A percentile compares a stretch with the other conserved stretches of the same genome.
Evolutionary conservation across 2,888 invertebrate species (phyloP).

Genomic region (Tetranychus piercei): DNA sequence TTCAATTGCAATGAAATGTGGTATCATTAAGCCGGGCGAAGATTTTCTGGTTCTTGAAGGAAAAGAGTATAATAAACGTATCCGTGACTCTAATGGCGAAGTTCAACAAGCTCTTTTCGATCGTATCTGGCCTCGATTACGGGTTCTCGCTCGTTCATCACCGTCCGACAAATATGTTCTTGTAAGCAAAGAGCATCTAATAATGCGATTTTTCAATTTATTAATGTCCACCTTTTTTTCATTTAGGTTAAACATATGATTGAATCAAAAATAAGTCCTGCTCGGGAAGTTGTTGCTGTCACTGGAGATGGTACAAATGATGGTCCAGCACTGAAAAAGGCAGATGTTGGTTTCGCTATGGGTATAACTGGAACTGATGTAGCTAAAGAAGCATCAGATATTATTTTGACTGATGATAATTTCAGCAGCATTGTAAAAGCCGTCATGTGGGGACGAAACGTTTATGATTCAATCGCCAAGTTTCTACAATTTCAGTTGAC

Average conservation of each 20-base stretch:
- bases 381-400: conserved; percentile 97
- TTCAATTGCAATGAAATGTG: conserved; percentile 92
- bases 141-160: conserved; percentile 91
- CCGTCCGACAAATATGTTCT: conserved; percentile 95
- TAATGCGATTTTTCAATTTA: neutral
- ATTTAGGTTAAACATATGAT: conserved; percentile 72
- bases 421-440: conserved; percentile 98
- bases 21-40: conserved; percentile 77
- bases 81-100: conserved; percentile 70
- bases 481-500: conserved; percentile 98
- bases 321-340: conserved; percentile 45
- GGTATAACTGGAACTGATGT: conserved; percentile 99
- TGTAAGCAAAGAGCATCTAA: conserved; percentile 32
- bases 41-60: conserved; percentile 92
- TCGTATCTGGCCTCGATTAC: conserved; percentile 87
- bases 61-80: conserved; percentile 84
- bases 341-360: conserved; percentile 98
- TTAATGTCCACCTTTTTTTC: neutral
- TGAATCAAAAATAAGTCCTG: conserved; percentile 70
- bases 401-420: conserved; percentile 96
- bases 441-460: conserved; percentile 99
- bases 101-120: conserved; percentile 82
- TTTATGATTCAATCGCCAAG: conserved; percentile 98
- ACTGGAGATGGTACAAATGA: conserved; percentile 58
- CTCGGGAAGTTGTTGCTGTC: conserved; percentile 91